Conservation (phyloP, 2,113 vertebrate genomes). For the Pteropus alecto region DNA sequence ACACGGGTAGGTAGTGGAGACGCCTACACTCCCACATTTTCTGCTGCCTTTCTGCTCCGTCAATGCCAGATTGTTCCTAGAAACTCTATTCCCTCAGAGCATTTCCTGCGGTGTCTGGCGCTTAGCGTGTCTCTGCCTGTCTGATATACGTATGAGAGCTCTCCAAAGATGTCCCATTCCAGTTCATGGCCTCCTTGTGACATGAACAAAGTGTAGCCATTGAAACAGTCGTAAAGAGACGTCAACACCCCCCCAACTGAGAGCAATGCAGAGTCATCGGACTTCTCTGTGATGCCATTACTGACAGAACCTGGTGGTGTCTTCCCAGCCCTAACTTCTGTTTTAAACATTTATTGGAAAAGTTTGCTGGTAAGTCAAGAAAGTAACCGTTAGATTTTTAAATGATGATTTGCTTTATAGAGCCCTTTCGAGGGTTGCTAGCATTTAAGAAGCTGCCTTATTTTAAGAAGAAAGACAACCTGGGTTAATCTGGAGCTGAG, state of each 20-base stretch:
- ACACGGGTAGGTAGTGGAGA: background rate
- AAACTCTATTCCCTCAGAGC: background rate
- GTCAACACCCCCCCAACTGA: fast-evolving
- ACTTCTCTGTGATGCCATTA: fast-evolving
- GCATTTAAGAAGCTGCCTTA: background rate
- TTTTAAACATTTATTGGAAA: background rate
- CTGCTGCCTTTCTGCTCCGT: background rate
- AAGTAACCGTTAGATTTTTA: background rate
- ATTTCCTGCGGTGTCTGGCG: fast-evolving
- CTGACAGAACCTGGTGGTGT: too few species aligned
- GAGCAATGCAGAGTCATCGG: background rate
- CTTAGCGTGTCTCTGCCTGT: too few species aligned
- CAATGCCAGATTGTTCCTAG: background rate
- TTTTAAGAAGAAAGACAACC: background rate
- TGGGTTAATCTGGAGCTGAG: background rate
- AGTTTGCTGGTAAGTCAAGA: background rate
- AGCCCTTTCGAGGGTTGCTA: background rate
- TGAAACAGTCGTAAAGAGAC: fast-evolving
- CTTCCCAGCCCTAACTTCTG: background rate
- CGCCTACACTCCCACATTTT: fast-evolving
- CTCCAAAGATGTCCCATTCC: fast-evolving
- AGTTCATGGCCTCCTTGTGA: background rate
- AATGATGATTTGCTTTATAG: background rate
- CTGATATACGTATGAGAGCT: fast-evolving
- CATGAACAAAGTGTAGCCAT: fast-evolving